Percentiles rank a stretch among this genome's conserved stretches.
These are phyloP conservation scores for Craterocephalus amniculus DNA, from an alignment of 2,797 vertebrate species.

Conservation along the genomic window DNA sequence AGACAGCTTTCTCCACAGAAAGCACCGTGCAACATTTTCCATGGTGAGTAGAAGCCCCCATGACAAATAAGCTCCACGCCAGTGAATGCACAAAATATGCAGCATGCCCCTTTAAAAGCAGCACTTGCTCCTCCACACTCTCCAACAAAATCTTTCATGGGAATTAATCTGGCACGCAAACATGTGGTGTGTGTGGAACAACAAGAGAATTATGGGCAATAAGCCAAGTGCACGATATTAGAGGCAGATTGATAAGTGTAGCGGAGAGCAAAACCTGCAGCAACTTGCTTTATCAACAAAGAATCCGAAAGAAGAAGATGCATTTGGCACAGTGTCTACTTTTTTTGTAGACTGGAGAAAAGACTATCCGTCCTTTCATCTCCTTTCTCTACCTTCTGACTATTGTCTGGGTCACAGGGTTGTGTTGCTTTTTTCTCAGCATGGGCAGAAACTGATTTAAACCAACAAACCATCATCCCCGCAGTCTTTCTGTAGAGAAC, in stretches of 20 bases:
- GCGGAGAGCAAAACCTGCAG: slow-evolving; percentile 6
- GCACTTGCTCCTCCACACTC: neutral
- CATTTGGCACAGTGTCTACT: neutral
- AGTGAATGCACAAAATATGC: neutral
- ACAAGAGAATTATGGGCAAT: slow-evolving; percentile 6
- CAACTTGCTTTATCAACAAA: slow-evolving; percentile 22
- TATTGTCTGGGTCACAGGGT: slow-evolving; percentile 11
- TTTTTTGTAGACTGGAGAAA: slow-evolving; percentile 12
- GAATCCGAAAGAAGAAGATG: neutral
- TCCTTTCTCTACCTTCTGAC: neutral
- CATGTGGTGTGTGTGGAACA: neutral
- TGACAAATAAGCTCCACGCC: neutral
- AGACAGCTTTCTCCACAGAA: neutral
- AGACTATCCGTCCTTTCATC: neutral
- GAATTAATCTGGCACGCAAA: slow-evolving; percentile 2
- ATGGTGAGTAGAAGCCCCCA: neutral
- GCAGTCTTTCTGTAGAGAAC: slow-evolving; percentile 5
- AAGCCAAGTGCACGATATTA: slow-evolving; percentile 10
- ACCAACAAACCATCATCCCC: slow-evolving; percentile 10
- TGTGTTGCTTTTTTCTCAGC: slow-evolving; percentile 23
- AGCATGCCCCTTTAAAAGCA: neutral
- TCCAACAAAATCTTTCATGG: slow-evolving; percentile 4
- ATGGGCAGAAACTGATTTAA: neutral
- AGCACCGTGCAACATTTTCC: no score
- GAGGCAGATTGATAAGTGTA: slow-evolving; percentile 17